These are phyloP conservation scores for Zaprionus capensis DNA, from an alignment of 1,140 invertebrate genomes.

Conservation along the genomic window DNA sequence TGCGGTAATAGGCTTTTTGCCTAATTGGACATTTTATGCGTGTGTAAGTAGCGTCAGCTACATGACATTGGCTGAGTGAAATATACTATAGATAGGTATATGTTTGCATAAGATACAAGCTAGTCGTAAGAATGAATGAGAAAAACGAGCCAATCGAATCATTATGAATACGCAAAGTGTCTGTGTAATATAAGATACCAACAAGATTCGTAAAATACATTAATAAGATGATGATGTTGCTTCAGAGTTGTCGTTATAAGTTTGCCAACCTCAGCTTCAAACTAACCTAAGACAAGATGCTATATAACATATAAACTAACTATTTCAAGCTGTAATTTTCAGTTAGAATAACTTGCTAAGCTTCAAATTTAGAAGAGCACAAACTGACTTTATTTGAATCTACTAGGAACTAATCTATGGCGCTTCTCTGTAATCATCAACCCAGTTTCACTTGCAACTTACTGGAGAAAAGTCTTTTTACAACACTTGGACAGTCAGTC, in stretches of 20 bases:
- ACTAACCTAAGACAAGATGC: not conserved
- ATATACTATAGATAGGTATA: not conserved
- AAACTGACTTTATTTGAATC: too few species aligned
- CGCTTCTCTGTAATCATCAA: not conserved
- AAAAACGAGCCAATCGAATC: not conserved
- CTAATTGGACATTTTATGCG: slow-evolving; percentile 78
- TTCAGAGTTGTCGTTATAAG: slow-evolving; percentile 60
- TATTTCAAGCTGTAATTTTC: too few species aligned
- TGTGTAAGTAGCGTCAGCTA: slow-evolving; percentile 6
- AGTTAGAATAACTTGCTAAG: too few species aligned
- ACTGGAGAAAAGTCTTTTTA: not conserved
- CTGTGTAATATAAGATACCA: too few species aligned
- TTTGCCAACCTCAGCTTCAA: slow-evolving; percentile 34
- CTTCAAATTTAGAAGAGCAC: too few species aligned
- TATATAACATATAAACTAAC: too few species aligned
- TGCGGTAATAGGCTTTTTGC: slow-evolving; percentile 75
- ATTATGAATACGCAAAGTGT: too few species aligned
- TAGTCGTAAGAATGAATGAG: not conserved
- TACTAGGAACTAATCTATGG: too few species aligned
- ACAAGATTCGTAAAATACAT: slow-evolving; percentile 50
- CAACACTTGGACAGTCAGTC: not conserved
- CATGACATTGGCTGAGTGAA: not conserved
- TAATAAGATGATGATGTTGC: slow-evolving; percentile 72
- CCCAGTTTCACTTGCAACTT: not conserved
- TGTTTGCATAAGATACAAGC: not conserved